A percentile compares a stretch with the other conserved stretches of the same genome.
Conservation (phyloP, 2,888 invertebrate species). For the Mythimna lalbum region DNA sequence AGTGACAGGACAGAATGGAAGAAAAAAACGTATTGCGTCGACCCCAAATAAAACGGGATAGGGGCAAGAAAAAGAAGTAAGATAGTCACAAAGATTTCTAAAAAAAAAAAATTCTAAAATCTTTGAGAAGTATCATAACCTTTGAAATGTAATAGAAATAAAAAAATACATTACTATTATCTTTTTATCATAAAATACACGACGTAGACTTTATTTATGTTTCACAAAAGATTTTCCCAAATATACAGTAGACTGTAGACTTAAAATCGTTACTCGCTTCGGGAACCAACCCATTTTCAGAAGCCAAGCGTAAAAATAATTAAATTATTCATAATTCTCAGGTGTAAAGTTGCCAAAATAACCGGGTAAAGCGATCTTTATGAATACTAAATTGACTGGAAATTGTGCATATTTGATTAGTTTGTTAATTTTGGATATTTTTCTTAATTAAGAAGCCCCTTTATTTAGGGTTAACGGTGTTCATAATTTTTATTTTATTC, state of each 20-base stretch:
- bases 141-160: no score
- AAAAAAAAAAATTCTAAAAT: no score
- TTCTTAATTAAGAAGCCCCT: conserved; percentile 44
- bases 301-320: conserved; percentile 47
- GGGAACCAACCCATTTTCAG: conserved; percentile 4
- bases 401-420: conserved; percentile 57
- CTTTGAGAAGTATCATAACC: no score
- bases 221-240: not conserved
- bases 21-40: no score
- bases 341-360: conserved; percentile 37
- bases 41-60: no score
- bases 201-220: not conserved
- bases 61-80: no score
- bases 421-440: conserved; percentile 50
- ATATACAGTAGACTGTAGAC: conserved; percentile 27
- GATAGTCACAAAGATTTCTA: no score
- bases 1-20: no score
- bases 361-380: conserved; percentile 48
- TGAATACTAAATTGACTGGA: conserved; percentile 59
- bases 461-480: conserved; percentile 19
- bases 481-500: conserved; percentile 12
- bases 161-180: no score
- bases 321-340: conserved; percentile 52
- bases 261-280: conserved; percentile 10
- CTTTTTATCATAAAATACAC: not conserved